phyloP scores from a whole-genome alignment of 2,888 invertebrate species.

The Monopis laevigella region DNA sequence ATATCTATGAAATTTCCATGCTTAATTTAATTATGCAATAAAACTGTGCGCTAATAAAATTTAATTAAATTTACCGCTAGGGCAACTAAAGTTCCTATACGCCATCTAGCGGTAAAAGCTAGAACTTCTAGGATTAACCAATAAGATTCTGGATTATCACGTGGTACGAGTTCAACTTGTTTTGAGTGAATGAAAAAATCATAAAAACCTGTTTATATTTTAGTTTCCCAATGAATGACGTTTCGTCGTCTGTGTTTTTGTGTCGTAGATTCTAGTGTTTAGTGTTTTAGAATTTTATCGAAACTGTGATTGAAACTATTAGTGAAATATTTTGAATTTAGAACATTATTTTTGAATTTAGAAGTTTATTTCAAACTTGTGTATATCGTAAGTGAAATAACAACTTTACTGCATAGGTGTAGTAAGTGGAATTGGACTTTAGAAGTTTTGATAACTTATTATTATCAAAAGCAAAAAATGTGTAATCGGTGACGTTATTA shows the following conservation, averaged over 20 bases:
- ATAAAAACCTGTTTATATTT: conserved; percentile 53
- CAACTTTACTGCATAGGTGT: too few species aligned
- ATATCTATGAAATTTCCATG: conserved; percentile 37
- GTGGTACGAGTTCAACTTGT: conserved; percentile 27
- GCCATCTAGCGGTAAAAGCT: conserved; percentile 35
- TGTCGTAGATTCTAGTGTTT: too few species aligned
- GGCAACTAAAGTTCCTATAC: too few species aligned
- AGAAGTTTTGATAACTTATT: too few species aligned
- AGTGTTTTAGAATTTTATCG: too few species aligned
- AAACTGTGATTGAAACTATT: too few species aligned
- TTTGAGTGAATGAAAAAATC: conserved; percentile 32
- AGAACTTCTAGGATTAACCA: conserved; percentile 29
- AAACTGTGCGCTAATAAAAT: conserved; percentile 20
- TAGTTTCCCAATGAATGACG: conserved; percentile 35
- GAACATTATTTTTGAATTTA: too few species aligned
- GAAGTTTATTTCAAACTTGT: too few species aligned
- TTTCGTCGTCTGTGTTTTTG: conserved; percentile 46
- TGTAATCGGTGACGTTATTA: conserved; percentile 30
- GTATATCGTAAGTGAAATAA: too few species aligned
- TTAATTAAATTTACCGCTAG: conserved; percentile 26
- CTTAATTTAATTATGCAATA: conserved; percentile 27
- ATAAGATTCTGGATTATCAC: conserved; percentile 27
- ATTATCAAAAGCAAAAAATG: conserved; percentile 44
- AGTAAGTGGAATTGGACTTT: too few species aligned
- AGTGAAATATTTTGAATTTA: too few species aligned